A percentile compares a stretch with the other conserved stretches of the same genome.
These are phyloP conservation scores for Mixornis gularis DNA, from an alignment of 2,113 vertebrate species.

Conservation along the genomic window DNA sequence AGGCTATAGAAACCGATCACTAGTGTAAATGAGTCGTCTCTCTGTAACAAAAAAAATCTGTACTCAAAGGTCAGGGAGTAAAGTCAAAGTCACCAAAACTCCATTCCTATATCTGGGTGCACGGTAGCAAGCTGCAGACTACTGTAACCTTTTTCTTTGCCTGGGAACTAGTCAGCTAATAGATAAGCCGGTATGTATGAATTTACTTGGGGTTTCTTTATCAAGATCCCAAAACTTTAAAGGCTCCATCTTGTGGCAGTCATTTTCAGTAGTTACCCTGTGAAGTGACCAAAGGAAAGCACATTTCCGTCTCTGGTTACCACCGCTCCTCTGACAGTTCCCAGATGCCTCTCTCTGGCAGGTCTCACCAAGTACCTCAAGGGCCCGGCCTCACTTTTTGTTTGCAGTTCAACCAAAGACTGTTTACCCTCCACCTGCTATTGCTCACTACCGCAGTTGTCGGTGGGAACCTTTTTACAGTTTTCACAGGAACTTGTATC, in stretches of 20 bases:
- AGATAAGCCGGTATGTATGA: not conserved
- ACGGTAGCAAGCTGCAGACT: not conserved
- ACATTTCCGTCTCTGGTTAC: not conserved
- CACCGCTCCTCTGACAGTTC: accelerated
- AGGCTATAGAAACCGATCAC: not conserved
- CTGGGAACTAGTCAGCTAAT: not conserved
- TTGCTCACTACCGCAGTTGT: accelerated
- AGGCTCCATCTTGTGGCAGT: not conserved
- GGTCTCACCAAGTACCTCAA: not conserved
- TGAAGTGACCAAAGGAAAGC: not conserved
- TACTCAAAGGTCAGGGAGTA: not conserved
- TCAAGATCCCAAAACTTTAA: not conserved
- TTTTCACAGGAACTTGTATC: not conserved
- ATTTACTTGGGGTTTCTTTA: not conserved
- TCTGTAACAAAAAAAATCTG: not conserved
- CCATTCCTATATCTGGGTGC: too few species aligned
- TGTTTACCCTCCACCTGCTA: accelerated
- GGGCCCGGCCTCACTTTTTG: not conserved
- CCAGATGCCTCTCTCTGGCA: not conserved
- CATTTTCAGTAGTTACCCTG: not conserved
- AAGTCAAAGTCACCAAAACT: not conserved
- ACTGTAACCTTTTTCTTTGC: not conserved
- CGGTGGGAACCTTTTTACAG: not conserved
- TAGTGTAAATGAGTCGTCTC: not conserved
- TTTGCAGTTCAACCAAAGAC: not conserved